Percentiles rank a stretch among this genome's conserved stretches.
Evolutionary conservation across 1,140 invertebrate species (phyloP).

Genomic region (Papilio polytes): DNA sequence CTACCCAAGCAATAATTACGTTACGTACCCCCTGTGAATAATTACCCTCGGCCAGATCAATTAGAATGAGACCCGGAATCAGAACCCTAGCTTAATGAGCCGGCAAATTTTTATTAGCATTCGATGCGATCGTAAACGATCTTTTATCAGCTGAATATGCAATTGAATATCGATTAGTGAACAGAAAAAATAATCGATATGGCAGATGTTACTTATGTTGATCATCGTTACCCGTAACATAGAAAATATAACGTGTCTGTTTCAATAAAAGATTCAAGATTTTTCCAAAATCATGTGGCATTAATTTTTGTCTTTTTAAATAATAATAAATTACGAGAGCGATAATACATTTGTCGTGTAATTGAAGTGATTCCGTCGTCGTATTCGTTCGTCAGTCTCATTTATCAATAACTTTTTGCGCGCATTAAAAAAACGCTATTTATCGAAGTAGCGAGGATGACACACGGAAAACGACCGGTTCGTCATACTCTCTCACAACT

Average conservation of each 20-base stretch:
- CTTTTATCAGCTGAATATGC: slow-evolving; percentile 20
- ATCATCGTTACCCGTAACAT: not conserved
- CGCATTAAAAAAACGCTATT: slow-evolving; percentile 50
- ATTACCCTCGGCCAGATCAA: slow-evolving; percentile 75
- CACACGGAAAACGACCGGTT: slow-evolving; percentile 63
- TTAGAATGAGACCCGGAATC: slow-evolving; percentile 72
- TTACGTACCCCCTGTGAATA: slow-evolving; percentile 79
- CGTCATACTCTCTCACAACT: slow-evolving; percentile 74
- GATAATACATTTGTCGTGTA: slow-evolving; percentile 52
- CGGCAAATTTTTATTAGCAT: slow-evolving; percentile 68
- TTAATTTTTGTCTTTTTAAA: slow-evolving; percentile 7
- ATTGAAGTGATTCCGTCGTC: slow-evolving; percentile 59
- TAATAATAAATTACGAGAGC: slow-evolving; percentile 28
- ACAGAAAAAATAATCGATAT: slow-evolving; percentile 6
- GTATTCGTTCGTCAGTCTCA: slow-evolving; percentile 55
- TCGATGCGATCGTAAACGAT: slow-evolving; percentile 28
- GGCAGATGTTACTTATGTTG: not conserved
- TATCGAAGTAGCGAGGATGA: slow-evolving; percentile 58
- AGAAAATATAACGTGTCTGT: not conserved
- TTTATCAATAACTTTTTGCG: slow-evolving; percentile 69
- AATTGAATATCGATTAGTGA: not conserved
- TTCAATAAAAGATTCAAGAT: not conserved
- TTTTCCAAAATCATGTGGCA: not conserved
- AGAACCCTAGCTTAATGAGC: slow-evolving; percentile 65
- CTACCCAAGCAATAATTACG: slow-evolving; percentile 76